A percentile compares a stretch with the other conserved stretches of the same genome.
Evolutionary conservation across 2,113 vertebrate species (phyloP).

Genomic region (Triplophysa siluroides): DNA sequence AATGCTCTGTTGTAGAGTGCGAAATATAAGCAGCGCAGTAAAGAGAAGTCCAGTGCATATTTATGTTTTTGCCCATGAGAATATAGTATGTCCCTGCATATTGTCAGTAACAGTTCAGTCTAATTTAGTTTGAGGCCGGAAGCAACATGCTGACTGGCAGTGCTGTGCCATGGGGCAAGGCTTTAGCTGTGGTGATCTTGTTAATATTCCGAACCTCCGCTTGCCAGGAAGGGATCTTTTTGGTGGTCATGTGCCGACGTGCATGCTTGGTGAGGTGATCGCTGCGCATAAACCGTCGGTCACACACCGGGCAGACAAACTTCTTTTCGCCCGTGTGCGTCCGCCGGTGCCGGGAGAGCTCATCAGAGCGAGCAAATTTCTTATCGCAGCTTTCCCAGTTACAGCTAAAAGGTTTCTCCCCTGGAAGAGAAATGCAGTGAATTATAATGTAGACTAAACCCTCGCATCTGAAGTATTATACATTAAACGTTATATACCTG

Average conservation of each 20-base stretch:
- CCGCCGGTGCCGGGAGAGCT: constrained; percentile 92
- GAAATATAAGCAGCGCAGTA: constrained; percentile 64
- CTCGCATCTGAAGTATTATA: neutral
- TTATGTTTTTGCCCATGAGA: constrained; percentile 64
- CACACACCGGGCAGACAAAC: constrained; percentile 91
- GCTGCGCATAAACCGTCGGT: constrained; percentile 96
- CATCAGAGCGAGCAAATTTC: constrained; percentile 94
- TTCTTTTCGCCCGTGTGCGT: constrained; percentile 98
- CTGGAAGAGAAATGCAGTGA: constrained; percentile 62
- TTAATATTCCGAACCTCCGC: constrained; percentile 84
- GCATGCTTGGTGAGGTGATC: constrained; percentile 97
- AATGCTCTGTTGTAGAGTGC: constrained; percentile 63
- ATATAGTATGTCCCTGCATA: constrained; percentile 58
- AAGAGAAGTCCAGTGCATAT: constrained; percentile 78
- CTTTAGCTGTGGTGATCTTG: constrained; percentile 74
- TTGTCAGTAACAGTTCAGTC: constrained; percentile 53
- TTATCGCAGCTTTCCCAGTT: constrained; percentile 97
- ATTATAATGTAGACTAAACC: neutral
- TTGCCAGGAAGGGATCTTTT: constrained; percentile 94
- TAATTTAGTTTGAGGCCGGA: constrained; percentile 64
- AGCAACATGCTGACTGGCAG: constrained; percentile 77
- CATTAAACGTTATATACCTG: constrained; percentile 67
- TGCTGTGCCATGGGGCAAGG: constrained; percentile 63
- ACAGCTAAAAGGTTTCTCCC: constrained; percentile 97
- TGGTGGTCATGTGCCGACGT: constrained; percentile 88